phyloP scores from a whole-genome alignment of 2,113 vertebrate species.

The Sebastes fasciatus region DNA sequence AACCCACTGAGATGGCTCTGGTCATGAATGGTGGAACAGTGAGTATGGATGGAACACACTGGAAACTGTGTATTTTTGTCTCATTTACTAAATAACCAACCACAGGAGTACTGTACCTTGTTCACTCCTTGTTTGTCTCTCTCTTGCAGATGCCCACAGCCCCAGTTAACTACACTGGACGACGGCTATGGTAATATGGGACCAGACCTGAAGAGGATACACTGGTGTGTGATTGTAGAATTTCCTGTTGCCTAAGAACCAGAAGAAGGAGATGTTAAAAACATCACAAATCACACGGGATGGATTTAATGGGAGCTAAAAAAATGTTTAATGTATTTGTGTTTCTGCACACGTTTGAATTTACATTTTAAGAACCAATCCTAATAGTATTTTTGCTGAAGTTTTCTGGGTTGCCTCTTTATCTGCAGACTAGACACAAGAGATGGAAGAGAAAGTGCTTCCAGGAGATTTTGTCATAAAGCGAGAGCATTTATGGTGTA shows the following conservation, averaged over 20 bases:
- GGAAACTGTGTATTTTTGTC: not conserved
- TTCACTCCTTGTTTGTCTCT: conserved; percentile 25
- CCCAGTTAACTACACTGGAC: conserved; percentile 96
- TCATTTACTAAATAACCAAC: not conserved
- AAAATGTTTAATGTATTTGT: conserved; percentile 46
- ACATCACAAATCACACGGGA: conserved; percentile 15
- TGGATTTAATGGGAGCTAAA: conserved; percentile 22
- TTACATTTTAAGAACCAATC: conserved; percentile 11
- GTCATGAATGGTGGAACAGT: conserved; percentile 98
- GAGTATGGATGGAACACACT: conserved; percentile 72
- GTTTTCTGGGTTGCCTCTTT: conserved; percentile 16
- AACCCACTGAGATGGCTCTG: conserved; percentile 98
- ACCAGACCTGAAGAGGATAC: conserved; percentile 28
- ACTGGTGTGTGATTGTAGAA: conserved; percentile 2
- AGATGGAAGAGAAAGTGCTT: conserved; percentile 16
- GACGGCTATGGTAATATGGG: conserved; percentile 93
- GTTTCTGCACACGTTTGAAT: conserved; percentile 38
- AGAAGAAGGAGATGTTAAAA: conserved; percentile 18
- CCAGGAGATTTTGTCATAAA: not conserved
- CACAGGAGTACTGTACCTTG: not conserved
- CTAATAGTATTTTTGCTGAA: conserved; percentile 25
- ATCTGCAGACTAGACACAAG: not conserved
- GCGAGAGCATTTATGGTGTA: conserved; percentile 1
- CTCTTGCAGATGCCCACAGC: conserved; percentile 93
- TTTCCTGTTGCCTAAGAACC: conserved; percentile 27